Percentiles rank a stretch among this genome's conserved stretches.
Evolutionary conservation across 2,797 vertebrate species (phyloP).

Genomic region (Saguinus oedipus): DNA sequence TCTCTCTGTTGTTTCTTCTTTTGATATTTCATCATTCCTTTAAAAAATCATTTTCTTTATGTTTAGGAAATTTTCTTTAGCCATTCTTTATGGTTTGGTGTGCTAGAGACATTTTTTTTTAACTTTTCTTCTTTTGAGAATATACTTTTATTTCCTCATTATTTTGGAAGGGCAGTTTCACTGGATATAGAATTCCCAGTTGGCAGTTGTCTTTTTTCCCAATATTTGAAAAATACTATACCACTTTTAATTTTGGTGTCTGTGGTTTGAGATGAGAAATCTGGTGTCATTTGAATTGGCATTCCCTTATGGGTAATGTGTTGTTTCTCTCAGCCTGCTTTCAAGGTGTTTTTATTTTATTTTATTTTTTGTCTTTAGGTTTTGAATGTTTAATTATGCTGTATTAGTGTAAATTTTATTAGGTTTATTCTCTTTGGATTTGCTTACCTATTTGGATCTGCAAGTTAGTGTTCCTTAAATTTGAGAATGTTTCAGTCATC

Average conservation of each 20-base stretch:
- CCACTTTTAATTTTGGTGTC: neutral
- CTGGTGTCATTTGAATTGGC: constrained; percentile 2
- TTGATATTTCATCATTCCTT: neutral
- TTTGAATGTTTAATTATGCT: constrained; percentile 43
- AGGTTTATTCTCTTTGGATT: neutral
- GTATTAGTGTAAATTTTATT: neutral
- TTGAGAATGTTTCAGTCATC: neutral
- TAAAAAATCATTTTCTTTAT: neutral
- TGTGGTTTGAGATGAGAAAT: neutral
- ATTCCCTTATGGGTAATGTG: neutral
- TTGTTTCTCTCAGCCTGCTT: neutral
- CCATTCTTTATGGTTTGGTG: neutral
- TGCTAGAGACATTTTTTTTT: neutral
- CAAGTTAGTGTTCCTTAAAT: constrained; percentile 17
- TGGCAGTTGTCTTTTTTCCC: neutral
- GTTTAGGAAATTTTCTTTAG: neutral
- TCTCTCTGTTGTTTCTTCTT: neutral
- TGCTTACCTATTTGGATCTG: neutral
- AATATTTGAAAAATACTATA: neutral
- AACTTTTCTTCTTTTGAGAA: constrained; percentile 12
- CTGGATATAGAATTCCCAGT: neutral
- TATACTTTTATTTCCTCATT: neutral
- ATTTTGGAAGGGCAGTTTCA: constrained; percentile 14
- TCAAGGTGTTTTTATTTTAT: neutral
- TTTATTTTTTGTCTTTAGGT: neutral